Evolutionary conservation across 2,888 invertebrate genomes (phyloP).

Genomic region (Ypsolopha sequella): DNA sequence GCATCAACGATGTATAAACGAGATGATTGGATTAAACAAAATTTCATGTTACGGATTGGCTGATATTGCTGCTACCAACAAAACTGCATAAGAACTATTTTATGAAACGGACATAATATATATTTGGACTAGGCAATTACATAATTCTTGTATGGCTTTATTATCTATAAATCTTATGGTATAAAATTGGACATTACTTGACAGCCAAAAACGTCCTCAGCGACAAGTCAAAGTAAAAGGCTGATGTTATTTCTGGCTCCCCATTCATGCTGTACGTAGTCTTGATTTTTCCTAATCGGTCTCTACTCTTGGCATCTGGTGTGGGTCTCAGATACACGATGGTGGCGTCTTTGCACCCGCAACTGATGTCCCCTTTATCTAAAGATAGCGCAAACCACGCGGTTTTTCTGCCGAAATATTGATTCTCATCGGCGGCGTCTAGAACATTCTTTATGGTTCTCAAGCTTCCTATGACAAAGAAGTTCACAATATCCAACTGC

Average conservation of each 20-base stretch:
- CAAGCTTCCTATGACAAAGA: constrained; percentile 84
- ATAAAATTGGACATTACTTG: constrained; percentile 66
- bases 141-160: not conserved
- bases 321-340: constrained; percentile 82
- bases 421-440: constrained; percentile 78
- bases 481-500: constrained; percentile 89
- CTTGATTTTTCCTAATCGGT: constrained; percentile 77
- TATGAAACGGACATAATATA: too few species aligned
- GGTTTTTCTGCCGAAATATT: constrained; percentile 85
- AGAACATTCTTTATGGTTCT: constrained; percentile 78
- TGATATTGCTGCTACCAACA: too few species aligned
- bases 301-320: constrained; percentile 76
- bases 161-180: not conserved
- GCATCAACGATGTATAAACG: too few species aligned
- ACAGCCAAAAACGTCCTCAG: constrained; percentile 79
- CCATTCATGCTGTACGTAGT: constrained; percentile 79
- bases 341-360: constrained; percentile 82
- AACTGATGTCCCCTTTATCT: constrained; percentile 79
- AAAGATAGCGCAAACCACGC: constrained; percentile 90
- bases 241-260: constrained; percentile 81
- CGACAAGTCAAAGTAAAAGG: constrained; percentile 91
- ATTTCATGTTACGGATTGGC: too few species aligned
- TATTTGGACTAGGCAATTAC: not conserved
- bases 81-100: too few species aligned
- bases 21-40: too few species aligned